Conservation (phyloP, 2,113 vertebrate genomes). For the Osmerus eperlanus region DNA sequence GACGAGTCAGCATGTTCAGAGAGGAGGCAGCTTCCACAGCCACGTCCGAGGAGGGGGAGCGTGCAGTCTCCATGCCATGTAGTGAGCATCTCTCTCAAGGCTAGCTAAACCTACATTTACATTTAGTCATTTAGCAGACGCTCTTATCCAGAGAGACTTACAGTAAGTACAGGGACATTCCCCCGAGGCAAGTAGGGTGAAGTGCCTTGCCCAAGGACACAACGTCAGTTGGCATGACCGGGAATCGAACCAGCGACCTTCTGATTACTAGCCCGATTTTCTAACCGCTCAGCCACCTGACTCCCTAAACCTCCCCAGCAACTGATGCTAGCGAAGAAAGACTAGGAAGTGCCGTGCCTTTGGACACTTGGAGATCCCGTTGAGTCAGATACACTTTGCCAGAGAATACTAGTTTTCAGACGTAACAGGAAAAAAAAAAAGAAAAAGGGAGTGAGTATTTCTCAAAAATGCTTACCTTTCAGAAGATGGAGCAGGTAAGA, state of each 20-base stretch:
- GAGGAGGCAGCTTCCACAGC: conserved; percentile 90
- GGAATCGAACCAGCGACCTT: too few relatives aligned
- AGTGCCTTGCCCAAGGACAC: too few relatives aligned
- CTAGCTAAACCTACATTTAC: conserved; percentile 95
- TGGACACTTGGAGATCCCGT: conserved; percentile 85
- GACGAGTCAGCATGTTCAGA: conserved; percentile 93
- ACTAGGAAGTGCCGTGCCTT: conserved; percentile 80
- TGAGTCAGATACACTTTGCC: conserved; percentile 88
- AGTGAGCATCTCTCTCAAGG: conserved; percentile 84
- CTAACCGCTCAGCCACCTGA: too few relatives aligned
- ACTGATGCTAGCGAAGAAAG: conserved; percentile 93
- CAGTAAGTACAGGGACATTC: too few relatives aligned
- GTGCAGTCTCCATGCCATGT: conserved; percentile 85
- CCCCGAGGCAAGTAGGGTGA: too few relatives aligned
- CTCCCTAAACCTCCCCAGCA: conserved; percentile 85
- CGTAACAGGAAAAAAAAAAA: conserved; percentile 70
- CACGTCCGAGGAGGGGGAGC: conserved; percentile 84
- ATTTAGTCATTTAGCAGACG: too few relatives aligned
- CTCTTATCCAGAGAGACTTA: too few relatives aligned
- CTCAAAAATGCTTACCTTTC: conserved; percentile 82
- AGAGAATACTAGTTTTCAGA: conserved; percentile 87
- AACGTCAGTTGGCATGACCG: too few relatives aligned
- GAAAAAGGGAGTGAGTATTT: conserved; percentile 91
- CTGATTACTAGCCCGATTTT: too few relatives aligned
- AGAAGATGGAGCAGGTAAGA: conserved; percentile 86